Percentiles rank a stretch among this genome's conserved stretches.
These are phyloP conservation scores for Molossus alvarezi DNA, from an alignment of 2,797 vertebrate species.

Conservation along the genomic window DNA sequence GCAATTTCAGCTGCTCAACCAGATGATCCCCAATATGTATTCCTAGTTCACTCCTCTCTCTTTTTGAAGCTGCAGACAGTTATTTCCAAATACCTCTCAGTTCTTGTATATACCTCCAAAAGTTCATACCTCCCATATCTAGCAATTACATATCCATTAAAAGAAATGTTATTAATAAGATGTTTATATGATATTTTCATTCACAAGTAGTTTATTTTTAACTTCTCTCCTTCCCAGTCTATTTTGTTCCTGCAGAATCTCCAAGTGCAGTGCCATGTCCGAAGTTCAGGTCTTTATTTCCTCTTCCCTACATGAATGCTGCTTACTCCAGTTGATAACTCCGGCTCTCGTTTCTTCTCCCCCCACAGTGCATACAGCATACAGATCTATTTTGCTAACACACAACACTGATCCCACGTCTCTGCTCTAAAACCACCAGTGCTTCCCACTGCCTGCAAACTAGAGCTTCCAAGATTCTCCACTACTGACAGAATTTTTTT, in stretches of 20 bases:
- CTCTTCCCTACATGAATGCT: not conserved
- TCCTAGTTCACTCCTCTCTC: not conserved
- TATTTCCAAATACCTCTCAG: not conserved
- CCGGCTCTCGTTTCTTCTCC: not conserved
- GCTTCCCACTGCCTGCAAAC: not conserved
- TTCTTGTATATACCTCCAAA: not conserved
- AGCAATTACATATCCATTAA: not conserved
- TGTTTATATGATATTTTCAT: not conserved
- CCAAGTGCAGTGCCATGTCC: not conserved
- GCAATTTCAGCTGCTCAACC: not conserved
- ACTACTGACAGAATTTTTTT: not conserved
- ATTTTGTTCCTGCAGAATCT: not conserved
- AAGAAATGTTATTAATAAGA: not conserved
- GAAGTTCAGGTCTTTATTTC: not conserved
- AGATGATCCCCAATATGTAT: not conserved
- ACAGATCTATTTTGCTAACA: not conserved
- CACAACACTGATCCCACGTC: not conserved
- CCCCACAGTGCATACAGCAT: not conserved
- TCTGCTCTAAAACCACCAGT: not conserved
- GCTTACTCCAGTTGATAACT: not conserved
- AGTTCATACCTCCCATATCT: not conserved
- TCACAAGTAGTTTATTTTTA: not conserved
- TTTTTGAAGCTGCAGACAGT: not conserved
- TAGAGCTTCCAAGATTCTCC: not conserved
- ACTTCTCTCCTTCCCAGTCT: not conserved